phyloP scores from a whole-genome alignment of 2,888 invertebrate species.

The Colletes collaris region DNA sequence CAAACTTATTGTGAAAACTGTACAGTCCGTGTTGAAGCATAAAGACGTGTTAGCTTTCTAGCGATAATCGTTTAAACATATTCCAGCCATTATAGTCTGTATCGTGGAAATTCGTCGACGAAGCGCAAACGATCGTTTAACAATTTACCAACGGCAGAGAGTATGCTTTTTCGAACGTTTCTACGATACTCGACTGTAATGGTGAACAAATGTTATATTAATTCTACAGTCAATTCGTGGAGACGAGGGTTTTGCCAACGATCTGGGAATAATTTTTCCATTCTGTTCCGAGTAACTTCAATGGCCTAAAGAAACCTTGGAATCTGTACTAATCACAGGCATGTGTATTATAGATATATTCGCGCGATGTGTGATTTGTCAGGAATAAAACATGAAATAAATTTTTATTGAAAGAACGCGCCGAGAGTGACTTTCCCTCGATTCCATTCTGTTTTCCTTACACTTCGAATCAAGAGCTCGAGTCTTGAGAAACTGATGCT shows the following conservation, averaged over 20 bases:
- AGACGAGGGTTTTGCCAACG: constrained; percentile 12
- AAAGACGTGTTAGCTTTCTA: constrained; percentile 41
- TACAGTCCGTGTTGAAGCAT: constrained; percentile 32
- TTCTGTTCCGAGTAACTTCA: constrained; percentile 51
- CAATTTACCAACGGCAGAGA: background rate
- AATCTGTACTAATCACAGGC: constrained; percentile 50
- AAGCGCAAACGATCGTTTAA: background rate
- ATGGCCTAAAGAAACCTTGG: constrained; percentile 69
- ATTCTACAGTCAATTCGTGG: constrained; percentile 24
- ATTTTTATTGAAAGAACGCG: constrained; percentile 67
- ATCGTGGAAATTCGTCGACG: constrained; percentile 17
- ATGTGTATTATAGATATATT: constrained; percentile 50
- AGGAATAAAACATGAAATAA: constrained; percentile 65
- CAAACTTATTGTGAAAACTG: constrained; percentile 32
- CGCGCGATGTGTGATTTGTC: constrained; percentile 61
- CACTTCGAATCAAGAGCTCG: no score
- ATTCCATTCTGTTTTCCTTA: no score
- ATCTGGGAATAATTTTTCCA: constrained; percentile 27
- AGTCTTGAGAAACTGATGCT: no score
- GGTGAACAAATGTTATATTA: background rate
- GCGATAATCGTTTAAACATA: constrained; percentile 10
- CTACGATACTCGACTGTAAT: constrained; percentile 24
- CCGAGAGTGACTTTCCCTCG: no score
- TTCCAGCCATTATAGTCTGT: constrained; percentile 13
- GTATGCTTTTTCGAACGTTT: constrained; percentile 4